Base-by-base conservation (phyloP, 2,888 invertebrate genomes). In the Willowsia nigromaculata region DNA sequence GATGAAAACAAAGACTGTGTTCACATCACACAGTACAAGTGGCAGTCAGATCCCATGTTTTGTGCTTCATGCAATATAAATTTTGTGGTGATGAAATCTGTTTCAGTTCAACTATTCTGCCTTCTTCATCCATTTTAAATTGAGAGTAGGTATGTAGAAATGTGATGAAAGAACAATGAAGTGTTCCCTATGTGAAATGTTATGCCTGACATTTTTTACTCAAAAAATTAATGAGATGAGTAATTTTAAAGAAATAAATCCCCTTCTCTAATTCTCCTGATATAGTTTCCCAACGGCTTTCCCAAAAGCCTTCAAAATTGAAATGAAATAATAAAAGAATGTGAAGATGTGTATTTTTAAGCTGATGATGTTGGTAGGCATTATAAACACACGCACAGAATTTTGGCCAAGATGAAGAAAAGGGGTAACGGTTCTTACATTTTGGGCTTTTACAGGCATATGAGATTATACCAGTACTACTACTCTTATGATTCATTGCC, bases 71-170 rank as follows among this genome's bases (percentile, higher is more conserved):
- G 47, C 68, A 89, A 81, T 37, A 85, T 85, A 74, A 85, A 85
- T 89, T 81, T 53, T 81, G 89, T 81, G 89, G 89, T 85, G 89
- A 89, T 89, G 89, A 89, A 88, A 88, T 84, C 88, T 76, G 80
- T 80, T 78, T 84, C n/a, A n/a, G n/a, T n/a, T 88, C 80, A 6
- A 68, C 68, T 7, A 65, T 33, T 65, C n/a, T 68, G 27, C 37
- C 37, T 50, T 56, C 40, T 56, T 80, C 80, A 68, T 80, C 13
- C 74, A 74, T 85, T 78, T 78, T 78, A 50, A 78, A 78, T 74
- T 47, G n/a, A 53, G n/a, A 6, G 76, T 50, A 50, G 40, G 43
- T 22, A 22, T 71, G 65, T 68, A 3, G 43, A 15, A 30, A 5
- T 56, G 78, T 37, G 30, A 80, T 80, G 56, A 18, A 74, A 74